A percentile compares a stretch with the other conserved stretches of the same genome.
Evolutionary conservation across 2,113 vertebrate genomes (phyloP).

Genomic region (Ictalurus furcatus): DNA sequence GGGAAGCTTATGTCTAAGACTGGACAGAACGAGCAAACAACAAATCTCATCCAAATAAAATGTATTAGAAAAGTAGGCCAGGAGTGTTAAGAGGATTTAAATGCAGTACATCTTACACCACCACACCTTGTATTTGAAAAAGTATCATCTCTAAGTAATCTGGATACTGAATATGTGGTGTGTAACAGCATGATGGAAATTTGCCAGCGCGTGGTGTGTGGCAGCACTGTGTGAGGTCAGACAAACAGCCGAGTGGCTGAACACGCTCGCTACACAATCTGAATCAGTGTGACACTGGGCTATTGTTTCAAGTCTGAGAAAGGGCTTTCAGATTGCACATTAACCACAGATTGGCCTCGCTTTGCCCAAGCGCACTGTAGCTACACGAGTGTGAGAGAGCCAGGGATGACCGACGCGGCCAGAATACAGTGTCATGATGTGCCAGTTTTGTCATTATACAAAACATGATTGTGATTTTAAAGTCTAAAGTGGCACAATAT

Average conservation of each 20-base stretch:
- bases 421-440: not conserved
- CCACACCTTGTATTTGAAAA: not conserved
- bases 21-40: not conserved
- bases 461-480: not conserved
- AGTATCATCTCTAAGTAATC: too few relatives aligned
- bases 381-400: conserved; percentile 55
- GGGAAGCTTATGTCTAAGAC: not conserved
- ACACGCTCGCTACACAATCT: conserved; percentile 40
- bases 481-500: not conserved
- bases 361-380: conserved; percentile 61
- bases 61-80: not conserved
- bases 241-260: conserved; percentile 11
- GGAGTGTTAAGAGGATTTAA: not conserved
- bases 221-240: conserved; percentile 32
- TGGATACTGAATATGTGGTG: not conserved
- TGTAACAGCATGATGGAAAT: not conserved
- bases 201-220: not conserved
- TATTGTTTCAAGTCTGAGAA: conserved; percentile 65
- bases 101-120: not conserved
- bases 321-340: conserved; percentile 64
- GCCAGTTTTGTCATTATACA: not conserved
- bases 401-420: not conserved
- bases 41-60: not conserved
- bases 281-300: conserved; percentile 62
- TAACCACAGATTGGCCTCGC: conserved; percentile 51